Evolutionary conservation across 2,113 vertebrate species (phyloP).

Genomic region (Empidonax traillii): DNA sequence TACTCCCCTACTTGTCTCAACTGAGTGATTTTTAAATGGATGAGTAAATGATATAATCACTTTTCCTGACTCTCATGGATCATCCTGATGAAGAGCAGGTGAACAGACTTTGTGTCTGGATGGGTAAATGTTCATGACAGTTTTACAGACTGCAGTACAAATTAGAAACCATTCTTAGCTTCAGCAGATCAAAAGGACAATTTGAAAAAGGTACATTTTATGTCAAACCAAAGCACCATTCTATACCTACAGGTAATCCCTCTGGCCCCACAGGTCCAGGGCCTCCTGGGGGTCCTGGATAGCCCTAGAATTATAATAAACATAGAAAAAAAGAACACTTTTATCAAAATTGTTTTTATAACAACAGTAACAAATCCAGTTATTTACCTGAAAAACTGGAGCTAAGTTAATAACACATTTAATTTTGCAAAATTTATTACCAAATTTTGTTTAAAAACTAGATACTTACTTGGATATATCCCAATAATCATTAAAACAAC

Average conservation of each 20-base stretch:
- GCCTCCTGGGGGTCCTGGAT: slow-evolving; percentile 86
- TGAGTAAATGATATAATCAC: neutral
- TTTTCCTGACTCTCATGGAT: neutral
- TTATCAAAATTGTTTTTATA: neutral
- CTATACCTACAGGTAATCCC: slow-evolving; percentile 87
- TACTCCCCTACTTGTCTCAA: neutral
- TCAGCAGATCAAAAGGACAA: neutral
- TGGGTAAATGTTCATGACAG: neutral
- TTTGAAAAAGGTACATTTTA: neutral
- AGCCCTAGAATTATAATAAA: slow-evolving; percentile 82
- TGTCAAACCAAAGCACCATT: neutral
- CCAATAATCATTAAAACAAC: neutral
- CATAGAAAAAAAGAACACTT: neutral
- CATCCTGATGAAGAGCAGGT: neutral
- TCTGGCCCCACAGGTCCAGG: slow-evolving; percentile 85
- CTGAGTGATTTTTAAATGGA: neutral
- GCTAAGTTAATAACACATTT: neutral
- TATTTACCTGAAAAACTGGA: neutral
- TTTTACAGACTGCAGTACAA: neutral
- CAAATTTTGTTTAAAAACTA: neutral
- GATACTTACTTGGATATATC: neutral
- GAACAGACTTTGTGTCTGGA: neutral
- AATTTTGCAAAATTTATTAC: neutral
- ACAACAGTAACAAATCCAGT: neutral
- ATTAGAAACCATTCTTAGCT: neutral